phyloP scores from a whole-genome alignment of 1,140 invertebrate species.

The Leucophenga varia region DNA sequence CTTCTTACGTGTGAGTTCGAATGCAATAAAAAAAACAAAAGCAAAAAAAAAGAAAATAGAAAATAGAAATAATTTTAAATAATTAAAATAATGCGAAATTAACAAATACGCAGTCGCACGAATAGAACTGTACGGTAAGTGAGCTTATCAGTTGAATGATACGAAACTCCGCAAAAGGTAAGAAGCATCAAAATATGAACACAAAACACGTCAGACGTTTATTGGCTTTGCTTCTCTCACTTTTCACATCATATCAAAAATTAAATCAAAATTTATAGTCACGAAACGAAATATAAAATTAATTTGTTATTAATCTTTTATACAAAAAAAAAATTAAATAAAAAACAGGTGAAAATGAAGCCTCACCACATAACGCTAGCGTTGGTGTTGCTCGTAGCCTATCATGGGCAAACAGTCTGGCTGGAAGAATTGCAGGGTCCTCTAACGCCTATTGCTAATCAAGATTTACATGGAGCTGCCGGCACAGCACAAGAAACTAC shows the following conservation, averaged over 20 bases:
- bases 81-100: too few relatives aligned
- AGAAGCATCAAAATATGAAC: slow-evolving; percentile 21
- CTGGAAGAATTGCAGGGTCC: slow-evolving; percentile 34
- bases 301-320: too few relatives aligned
- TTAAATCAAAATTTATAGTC: too few relatives aligned
- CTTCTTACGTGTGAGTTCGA: too few relatives aligned
- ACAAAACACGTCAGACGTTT: slow-evolving; percentile 42
- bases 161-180: slow-evolving; percentile 31
- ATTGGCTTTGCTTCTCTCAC: too few relatives aligned
- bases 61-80: too few relatives aligned
- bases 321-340: slow-evolving; percentile 10
- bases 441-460: too few relatives aligned
- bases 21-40: slow-evolving; percentile 32
- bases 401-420: slow-evolving; percentile 19
- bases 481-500: too few relatives aligned
- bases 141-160: slow-evolving; percentile 16
- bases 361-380: slow-evolving; percentile 19
- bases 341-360: slow-evolving; percentile 24
- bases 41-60: slow-evolving; percentile 19
- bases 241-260: too few relatives aligned
- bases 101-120: too few relatives aligned
- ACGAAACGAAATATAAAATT: slow-evolving; percentile 15
- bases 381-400: slow-evolving; percentile 21
- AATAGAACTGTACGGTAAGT: slow-evolving; percentile 15
- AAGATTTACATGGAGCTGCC: too few relatives aligned